Evolutionary conservation across 2,888 invertebrate species (phyloP).

Genomic region (Listrodromus nycthemerus): DNA sequence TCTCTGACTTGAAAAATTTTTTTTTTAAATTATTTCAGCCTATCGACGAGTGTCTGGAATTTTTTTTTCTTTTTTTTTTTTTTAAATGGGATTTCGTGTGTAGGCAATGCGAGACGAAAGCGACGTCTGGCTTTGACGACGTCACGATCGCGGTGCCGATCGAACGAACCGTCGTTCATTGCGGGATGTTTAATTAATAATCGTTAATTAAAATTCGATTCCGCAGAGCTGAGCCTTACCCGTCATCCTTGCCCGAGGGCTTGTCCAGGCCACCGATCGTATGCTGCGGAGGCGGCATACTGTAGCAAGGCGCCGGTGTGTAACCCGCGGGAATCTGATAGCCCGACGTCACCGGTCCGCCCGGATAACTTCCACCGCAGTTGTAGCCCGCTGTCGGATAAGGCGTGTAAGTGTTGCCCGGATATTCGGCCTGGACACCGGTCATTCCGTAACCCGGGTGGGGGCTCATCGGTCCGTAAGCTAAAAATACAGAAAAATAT

Average conservation of each 20-base stretch:
- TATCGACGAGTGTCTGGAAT: too few relatives aligned
- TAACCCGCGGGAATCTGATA: constrained; percentile 89
- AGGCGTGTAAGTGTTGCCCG: constrained; percentile 90
- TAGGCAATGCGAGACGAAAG: neutral
- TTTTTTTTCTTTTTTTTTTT: too few relatives aligned
- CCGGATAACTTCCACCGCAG: constrained; percentile 85
- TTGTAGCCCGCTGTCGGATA: constrained; percentile 88
- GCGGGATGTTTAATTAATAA: constrained; percentile 57
- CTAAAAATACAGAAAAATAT: constrained; percentile 83
- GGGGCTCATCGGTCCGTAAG: constrained; percentile 93
- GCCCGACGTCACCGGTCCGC: constrained; percentile 85
- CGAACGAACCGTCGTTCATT: constrained; percentile 13
- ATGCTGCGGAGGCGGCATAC: constrained; percentile 94
- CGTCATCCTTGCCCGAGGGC: constrained; percentile 88
- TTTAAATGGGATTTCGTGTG: neutral
- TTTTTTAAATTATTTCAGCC: too few relatives aligned
- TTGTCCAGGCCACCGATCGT: constrained; percentile 86
- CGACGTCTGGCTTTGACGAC: neutral
- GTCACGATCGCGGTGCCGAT: constrained; percentile 16
- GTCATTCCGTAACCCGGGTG: constrained; percentile 93
- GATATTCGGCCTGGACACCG: constrained; percentile 92
- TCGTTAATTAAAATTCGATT: constrained; percentile 66
- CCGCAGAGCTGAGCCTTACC: constrained; percentile 85
- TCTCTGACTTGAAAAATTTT: too few relatives aligned
- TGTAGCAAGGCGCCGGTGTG: constrained; percentile 92